Base-by-base conservation (phyloP, 2,797 vertebrate genomes). In the Siniperca obscura region DNA sequence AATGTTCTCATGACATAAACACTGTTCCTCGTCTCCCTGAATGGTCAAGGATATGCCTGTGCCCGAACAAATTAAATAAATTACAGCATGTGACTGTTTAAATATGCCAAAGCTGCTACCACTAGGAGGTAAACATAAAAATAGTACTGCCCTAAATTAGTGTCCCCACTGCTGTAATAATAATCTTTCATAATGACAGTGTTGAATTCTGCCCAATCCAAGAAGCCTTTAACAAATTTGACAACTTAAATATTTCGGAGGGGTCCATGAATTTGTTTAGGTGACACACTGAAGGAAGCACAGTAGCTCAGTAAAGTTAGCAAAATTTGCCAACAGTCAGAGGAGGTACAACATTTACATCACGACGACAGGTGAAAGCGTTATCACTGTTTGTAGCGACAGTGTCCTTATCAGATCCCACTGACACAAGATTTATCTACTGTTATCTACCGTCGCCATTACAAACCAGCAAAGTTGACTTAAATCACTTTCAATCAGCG, bases 271-370 rank as follows among this genome's bases (percentile, higher is more conserved):
- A 64, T 53, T 1, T 7, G 27, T 38, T 52, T 11, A 34, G 11
- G 38, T 30, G 27, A 65, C 68, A 73, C 53, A 40, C 4, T 40
- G 68, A 53, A 3, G 19, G 67, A 61, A 55, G 19, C 50, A 52
- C 36, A 44, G 36, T 5, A 48, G 38, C 78, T 60, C 57, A 77
- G 57, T 36, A 44, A 86, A 87, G 76, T 90, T 86, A 76, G 85
- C 84, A 10, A n/a, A 14, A 71, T 76, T 0, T 59, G 36, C 25
- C 55, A 42, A 13, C 22, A 64, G 44, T 50, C 56, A 60, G 42
- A 46, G 57, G 65, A 68, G 27, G 42, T 13, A 38, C 53, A 46
- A 30, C 61, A 40, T 61, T 42, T 30, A 40, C 64, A 81, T 56
- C 13, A 65, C 36, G 30, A 55, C 38, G 77, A 82, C 76, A 86